A percentile compares a stretch with the other conserved stretches of the same genome.
These are phyloP conservation scores for Drosophila subquinaria DNA, from an alignment of 2,888 invertebrate genomes.

Conservation along the genomic window DNA sequence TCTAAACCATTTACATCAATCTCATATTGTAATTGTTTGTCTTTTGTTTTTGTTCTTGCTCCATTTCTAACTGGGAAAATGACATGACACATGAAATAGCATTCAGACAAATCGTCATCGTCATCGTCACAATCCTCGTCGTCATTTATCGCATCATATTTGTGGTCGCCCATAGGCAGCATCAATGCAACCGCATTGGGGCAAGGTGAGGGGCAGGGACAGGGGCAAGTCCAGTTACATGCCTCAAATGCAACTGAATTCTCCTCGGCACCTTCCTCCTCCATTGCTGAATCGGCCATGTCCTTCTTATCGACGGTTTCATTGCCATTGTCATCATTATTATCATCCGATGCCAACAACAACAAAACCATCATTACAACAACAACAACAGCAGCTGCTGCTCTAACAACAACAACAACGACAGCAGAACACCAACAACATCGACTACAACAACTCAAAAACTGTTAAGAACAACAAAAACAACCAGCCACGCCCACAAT, in stretches of 20 bases:
- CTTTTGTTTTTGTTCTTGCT: constrained; percentile 55
- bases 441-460: constrained; percentile 49
- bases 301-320: constrained; percentile 62
- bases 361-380: constrained; percentile 39
- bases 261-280: constrained; percentile 19
- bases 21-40: constrained; percentile 29
- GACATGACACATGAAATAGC: constrained; percentile 40
- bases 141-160: constrained; percentile 68
- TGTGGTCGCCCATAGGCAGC: constrained; percentile 67
- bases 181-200: constrained; percentile 31
- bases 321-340: constrained; percentile 43
- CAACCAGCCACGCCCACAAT: constrained; percentile 47
- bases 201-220: constrained; percentile 12
- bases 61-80: constrained; percentile 35
- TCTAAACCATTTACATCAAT: constrained; percentile 14
- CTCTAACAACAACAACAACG: constrained; percentile 27
- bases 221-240: constrained; percentile 14
- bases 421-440: constrained; percentile 46
- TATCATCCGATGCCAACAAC: constrained; percentile 27
- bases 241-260: constrained; percentile 40
- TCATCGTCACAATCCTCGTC: constrained; percentile 34
- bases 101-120: constrained; percentile 63
- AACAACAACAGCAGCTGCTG: constrained; percentile 25
- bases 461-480: constrained; percentile 41
- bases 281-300: constrained; percentile 30